Evolutionary conservation across 2,888 invertebrate genomes (phyloP).

Genomic region (Dynastes hyllus): DNA sequence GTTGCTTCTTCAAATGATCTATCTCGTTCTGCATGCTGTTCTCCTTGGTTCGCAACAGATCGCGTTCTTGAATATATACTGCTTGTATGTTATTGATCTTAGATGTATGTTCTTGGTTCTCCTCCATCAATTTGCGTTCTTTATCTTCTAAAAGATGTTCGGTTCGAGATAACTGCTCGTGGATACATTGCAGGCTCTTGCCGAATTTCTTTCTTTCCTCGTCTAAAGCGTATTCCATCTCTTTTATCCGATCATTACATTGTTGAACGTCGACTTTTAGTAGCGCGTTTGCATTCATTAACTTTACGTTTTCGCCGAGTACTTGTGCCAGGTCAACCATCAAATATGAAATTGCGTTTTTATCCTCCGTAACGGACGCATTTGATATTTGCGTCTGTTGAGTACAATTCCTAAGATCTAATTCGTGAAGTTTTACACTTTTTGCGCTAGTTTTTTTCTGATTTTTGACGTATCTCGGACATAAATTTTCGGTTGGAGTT

Average conservation of each 20-base stretch:
- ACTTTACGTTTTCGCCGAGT: constrained; percentile 43
- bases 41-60: constrained; percentile 35
- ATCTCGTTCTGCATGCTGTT: constrained; percentile 35
- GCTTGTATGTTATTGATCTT: constrained; percentile 38
- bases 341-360: constrained; percentile 43
- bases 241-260: constrained; percentile 38
- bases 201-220: constrained; percentile 23
- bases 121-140: constrained; percentile 20
- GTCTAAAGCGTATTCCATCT: constrained; percentile 25
- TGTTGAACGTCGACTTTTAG: constrained; percentile 41
- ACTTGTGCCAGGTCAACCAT: constrained; percentile 42
- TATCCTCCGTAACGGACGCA: neutral
- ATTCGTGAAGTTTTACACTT: neutral
- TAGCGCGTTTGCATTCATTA: constrained; percentile 40
- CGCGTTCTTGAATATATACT: constrained; percentile 24
- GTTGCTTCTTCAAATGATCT: constrained; percentile 41
- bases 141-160: constrained; percentile 30
- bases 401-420: neutral
- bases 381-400: no score
- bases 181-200: constrained; percentile 19
- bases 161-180: constrained; percentile 33
- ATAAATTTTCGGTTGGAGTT: constrained; percentile 21
- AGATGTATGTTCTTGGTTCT: neutral
- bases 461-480: constrained; percentile 32
- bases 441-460: constrained; percentile 5